Evolutionary conservation across 2,888 invertebrate genomes (phyloP), one percentile per base, ranked within the genome.

Genomic region (Hirtodrosophila trivittata): DNA sequence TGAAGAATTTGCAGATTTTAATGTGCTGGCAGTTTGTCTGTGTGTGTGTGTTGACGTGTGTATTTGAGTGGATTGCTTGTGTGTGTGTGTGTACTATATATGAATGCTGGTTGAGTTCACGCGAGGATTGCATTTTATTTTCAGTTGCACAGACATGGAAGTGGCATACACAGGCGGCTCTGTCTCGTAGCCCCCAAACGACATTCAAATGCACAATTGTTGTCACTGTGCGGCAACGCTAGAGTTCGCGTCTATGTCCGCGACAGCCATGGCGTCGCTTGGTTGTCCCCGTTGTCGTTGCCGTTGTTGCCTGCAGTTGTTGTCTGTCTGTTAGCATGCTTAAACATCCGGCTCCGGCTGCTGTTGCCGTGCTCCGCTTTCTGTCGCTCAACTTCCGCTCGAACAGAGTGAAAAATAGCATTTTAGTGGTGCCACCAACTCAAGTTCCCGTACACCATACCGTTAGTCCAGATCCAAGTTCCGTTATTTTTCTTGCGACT

Each of bases 201-300:
- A 74, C 82, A 84, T 75, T 81, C 82, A 84, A 74, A 84, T 84
- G 82, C 76, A 81, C 82, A 81, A 84, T 81, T 81, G 84, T 81
- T 84, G 80, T 81, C 82, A 71, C 75, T 73, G 57, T 47, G 60
- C 77, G 59, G 57, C 76, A 51, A 60, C 60, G 58, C 49, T 56
- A 35, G 54, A 59, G 54, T 55, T 54, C 14, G 14, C 57, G 35
- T 50, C 16, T 33, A 16, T 59, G 54, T 55, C 55, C 14, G 14
- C 57, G 35, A 46, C 16, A 38, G 25, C 65, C 28, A 33, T n/a
- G 43, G 33, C 52, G 56, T 58, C 46, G 56, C 42, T 46, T 57
- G 10, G 58, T 41, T 33, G 38, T 56, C 26, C 35, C 49, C 38
- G 39, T 60, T 66, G 52, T 47, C 37, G 32, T 38, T 57, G 49